These are phyloP conservation scores for Sesia apiformis DNA, from an alignment of 2,888 invertebrate genomes.

Conservation along the genomic window DNA sequence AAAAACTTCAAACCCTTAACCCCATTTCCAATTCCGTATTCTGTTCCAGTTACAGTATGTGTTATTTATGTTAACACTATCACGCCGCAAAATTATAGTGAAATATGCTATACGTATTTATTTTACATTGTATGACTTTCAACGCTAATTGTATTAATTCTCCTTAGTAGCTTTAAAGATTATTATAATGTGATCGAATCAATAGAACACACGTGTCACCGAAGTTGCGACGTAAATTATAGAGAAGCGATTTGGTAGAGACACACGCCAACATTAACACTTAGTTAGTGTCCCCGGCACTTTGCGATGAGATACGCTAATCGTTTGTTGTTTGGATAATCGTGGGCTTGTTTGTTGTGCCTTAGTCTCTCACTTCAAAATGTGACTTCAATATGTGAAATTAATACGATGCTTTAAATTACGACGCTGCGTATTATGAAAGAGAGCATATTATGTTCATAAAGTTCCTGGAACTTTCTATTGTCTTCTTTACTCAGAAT, in stretches of 20 bases:
- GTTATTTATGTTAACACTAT: neutral
- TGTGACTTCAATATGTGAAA: neutral
- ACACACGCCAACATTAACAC: constrained; percentile 23
- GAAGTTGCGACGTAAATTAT: constrained; percentile 34
- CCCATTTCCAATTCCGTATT: neutral
- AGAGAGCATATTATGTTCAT: too few relatives aligned
- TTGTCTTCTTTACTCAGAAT: too few relatives aligned
- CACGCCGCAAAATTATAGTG: neutral
- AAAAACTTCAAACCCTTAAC: neutral
- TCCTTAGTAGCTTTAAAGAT: too few relatives aligned
- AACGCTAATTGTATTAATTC: too few relatives aligned
- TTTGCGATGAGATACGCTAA: constrained; percentile 36
- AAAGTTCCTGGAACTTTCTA: too few relatives aligned
- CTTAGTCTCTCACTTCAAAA: constrained; percentile 6
- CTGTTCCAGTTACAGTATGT: neutral
- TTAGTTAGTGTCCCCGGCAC: constrained; percentile 31
- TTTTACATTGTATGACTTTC: neutral
- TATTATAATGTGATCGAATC: constrained; percentile 15
- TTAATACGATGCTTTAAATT: neutral
- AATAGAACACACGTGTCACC: constrained; percentile 41
- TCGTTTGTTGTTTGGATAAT: constrained; percentile 32
- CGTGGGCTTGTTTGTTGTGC: constrained; percentile 10
- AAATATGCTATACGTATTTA: neutral
- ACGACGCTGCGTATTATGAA: neutral
- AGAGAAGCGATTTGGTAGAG: constrained; percentile 25